Evolutionary conservation across 2,797 vertebrate species (phyloP), one percentile per base, ranked within the genome.

Genomic region (Chrysocyon brachyurus): DNA sequence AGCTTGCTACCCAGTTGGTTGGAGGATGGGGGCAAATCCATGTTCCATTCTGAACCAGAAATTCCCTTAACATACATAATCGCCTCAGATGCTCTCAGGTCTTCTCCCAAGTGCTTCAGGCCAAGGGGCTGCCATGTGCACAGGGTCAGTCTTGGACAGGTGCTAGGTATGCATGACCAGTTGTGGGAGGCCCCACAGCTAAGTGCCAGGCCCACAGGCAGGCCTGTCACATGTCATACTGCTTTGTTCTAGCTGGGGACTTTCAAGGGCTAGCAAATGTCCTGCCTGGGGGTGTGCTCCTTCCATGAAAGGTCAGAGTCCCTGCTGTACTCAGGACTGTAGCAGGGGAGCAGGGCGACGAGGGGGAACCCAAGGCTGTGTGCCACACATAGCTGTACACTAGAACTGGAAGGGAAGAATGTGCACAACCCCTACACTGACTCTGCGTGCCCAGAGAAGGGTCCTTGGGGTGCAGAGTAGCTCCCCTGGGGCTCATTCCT

Each of bases 341-440:
- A 56, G 66, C 46, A 2, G 24, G 57, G 56, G 31, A 36, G 3
- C 17, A 17, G 54, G 24, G 49, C 2, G 1, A n/a, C 0, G 21
- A 64, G 19, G 56, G 59, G 59, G 8, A 78, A 46, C 49, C 59
- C 11, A 52, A 22, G 28, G 54, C 75, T 31, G 16, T 4, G 4
- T 0, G 22, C 46, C 66, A n/a, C 2, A 8, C 3, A 7, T n/a
- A 4, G 2, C 2, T 6, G 19, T 40, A 14, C 2, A 2, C 54
- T 22, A 9, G 1, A 21, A 59, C 33, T 28, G 21, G 36, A 7
- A 79, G n/a, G 52, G n/a, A 7, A 68, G 36, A 28, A 12, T 59
- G 36, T 0, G 68, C 15, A 22, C 5, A 19, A 26, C 15, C 28
- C n/a, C 19, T 40, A 6, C 4, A 1, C 12, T 36, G 31, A 12